phyloP scores from a whole-genome alignment of 2,888 invertebrate genomes.

The Drosophila kuntzei region DNA sequence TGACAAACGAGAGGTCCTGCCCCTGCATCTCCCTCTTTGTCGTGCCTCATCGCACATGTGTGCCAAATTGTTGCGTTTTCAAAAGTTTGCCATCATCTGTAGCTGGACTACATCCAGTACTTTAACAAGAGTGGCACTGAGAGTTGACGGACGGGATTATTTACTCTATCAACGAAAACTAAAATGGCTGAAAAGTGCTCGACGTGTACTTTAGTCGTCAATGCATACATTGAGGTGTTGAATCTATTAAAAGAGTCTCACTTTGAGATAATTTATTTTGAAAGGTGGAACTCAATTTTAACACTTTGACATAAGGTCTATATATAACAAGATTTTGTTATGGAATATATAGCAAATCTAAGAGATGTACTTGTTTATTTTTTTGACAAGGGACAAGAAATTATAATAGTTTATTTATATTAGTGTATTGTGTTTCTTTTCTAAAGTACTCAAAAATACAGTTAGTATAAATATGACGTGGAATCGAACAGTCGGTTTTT shows the following conservation, averaged over 20 bases:
- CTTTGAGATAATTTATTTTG: too few species aligned
- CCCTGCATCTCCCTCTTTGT: conserved; percentile 6
- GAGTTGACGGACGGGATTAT: not conserved
- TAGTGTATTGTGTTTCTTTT: too few species aligned
- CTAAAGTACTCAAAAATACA: too few species aligned
- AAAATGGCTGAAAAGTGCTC: conserved; percentile 9
- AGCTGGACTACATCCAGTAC: conserved; percentile 7
- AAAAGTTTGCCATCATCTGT: conserved; percentile 42
- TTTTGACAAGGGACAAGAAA: too few species aligned
- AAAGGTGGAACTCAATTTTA: too few species aligned
- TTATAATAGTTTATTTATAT: too few species aligned
- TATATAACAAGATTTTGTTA: too few species aligned
- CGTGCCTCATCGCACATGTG: conserved; percentile 5
- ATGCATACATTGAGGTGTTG: not conserved
- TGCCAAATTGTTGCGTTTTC: conserved; percentile 48
- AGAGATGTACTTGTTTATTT: too few species aligned
- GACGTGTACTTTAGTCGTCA: not conserved
- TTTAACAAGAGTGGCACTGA: conserved; percentile 7
- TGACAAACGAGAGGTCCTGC: conserved; percentile 61
- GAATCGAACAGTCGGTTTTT: too few species aligned
- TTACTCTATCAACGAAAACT: conserved; percentile 7
- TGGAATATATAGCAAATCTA: too few species aligned
- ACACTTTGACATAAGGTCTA: too few species aligned
- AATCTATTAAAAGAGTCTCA: conserved; percentile 10
- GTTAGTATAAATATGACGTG: too few species aligned